phyloP scores from a whole-genome alignment of 2,797 vertebrate genomes.

The Micropoecilia bifurca region DNA sequence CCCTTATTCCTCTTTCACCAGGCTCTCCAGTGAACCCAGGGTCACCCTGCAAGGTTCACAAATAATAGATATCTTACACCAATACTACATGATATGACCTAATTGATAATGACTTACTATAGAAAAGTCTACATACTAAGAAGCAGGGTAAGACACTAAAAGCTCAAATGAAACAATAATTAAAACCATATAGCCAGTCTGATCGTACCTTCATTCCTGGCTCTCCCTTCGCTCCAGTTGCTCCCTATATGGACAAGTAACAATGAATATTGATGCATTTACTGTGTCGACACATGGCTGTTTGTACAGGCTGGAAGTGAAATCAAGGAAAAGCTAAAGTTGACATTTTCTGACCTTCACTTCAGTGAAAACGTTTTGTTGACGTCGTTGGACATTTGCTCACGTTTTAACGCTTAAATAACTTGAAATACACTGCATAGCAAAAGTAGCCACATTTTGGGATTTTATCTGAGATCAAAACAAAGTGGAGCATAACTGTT shows the following conservation, averaged over 20 bases:
- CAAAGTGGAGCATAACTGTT: background rate
- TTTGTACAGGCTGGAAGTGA: background rate
- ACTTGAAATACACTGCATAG: background rate
- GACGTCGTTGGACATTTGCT: background rate
- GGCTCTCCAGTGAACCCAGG: constrained; percentile 81
- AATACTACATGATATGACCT: background rate
- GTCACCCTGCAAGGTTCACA: constrained; percentile 81
- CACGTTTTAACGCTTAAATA: background rate
- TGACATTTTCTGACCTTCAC: background rate
- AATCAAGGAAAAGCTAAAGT: background rate
- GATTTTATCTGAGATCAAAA: background rate
- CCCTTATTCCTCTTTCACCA: constrained; percentile 87
- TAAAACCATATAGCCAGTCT: background rate
- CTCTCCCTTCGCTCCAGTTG: constrained; percentile 75
- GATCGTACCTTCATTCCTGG: constrained; percentile 65
- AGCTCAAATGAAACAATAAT: background rate
- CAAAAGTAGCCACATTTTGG: background rate
- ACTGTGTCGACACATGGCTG: background rate
- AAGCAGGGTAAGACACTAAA: background rate
- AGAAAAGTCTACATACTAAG: background rate
- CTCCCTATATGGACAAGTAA: constrained; percentile 71
- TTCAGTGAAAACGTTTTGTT: too few relatives aligned
- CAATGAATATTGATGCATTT: constrained; percentile 18
- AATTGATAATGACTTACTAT: background rate
- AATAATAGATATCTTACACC: background rate